Conservation (phyloP, 2,888 invertebrate species). For the Andrena trimmerana region DNA sequence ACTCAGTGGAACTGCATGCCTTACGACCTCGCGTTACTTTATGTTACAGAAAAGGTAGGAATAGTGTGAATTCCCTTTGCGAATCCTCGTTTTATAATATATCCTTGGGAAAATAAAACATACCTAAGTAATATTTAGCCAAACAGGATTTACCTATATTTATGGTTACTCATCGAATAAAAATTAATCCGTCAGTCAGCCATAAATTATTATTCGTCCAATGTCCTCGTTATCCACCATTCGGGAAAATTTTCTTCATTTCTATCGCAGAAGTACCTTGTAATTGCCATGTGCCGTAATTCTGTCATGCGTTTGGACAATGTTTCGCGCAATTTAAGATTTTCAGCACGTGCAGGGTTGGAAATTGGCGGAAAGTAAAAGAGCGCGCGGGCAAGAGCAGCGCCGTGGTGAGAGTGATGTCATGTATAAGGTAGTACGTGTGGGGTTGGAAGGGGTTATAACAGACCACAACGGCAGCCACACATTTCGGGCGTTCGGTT, state of each 20-base stretch:
- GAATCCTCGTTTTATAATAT: too few species aligned
- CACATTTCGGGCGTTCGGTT: conserved; percentile 82
- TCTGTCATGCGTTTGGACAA: background rate
- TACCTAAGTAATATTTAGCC: too few species aligned
- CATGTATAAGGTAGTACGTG: conserved; percentile 53
- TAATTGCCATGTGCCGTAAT: background rate
- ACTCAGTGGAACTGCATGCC: too few species aligned
- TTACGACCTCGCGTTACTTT: too few species aligned
- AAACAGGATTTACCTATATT: too few species aligned
- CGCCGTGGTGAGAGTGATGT: conserved; percentile 45
- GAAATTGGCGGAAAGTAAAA: conserved; percentile 27
- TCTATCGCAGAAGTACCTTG: background rate
- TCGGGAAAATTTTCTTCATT: background rate
- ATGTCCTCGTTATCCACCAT: background rate
- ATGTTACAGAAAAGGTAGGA: too few species aligned
- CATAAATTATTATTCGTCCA: background rate
- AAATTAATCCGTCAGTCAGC: background rate
- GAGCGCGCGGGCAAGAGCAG: conserved; percentile 4
- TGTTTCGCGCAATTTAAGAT: background rate
- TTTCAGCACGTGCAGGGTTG: background rate
- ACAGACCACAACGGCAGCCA: conserved; percentile 81
- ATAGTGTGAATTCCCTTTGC: too few species aligned
- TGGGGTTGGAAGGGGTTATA: conserved; percentile 72
- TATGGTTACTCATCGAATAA: background rate
- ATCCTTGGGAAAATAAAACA: too few species aligned